Base-by-base conservation (phyloP, 2,113 vertebrate species). In the Columba janthina region DNA sequence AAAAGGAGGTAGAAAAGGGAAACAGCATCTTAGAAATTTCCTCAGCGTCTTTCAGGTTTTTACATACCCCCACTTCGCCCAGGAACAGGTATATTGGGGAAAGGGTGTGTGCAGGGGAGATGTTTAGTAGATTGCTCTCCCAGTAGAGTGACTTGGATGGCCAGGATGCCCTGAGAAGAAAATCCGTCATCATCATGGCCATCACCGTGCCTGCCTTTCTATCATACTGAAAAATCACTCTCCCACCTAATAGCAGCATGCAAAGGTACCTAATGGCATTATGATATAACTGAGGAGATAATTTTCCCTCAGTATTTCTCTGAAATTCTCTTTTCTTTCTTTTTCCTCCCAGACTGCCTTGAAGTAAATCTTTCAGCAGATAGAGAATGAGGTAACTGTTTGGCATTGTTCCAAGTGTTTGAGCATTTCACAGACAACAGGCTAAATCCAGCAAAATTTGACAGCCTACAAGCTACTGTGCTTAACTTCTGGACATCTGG, bases 51-150 rank as follows among this genome's bases (percentile, higher is more conserved):
- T 82, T 69, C 66, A 76, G 44, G 42, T 25, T 64, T 69, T 69
- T 51, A 57, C 2, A 1, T 26, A 38, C 6, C 5, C 6, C 3
- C 5, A 3, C 40, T n/a, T 76, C 1, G 3, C 14, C 29, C 46
- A 71, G 72, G 36, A 88, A 36, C 5, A 60, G 19, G 8, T 53
- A 57, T 61, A 44, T 5, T 25, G 29, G 25, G n/a, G 73, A 62
- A 25, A 65, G 14, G 18, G 32, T 21, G 5, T 5, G 12, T 77
- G 38, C 29, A 76, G 6, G 44, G 44, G 18, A 72, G 26, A 42
- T 58, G 12, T 69, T 61, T 53, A 73, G 29, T 6, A 22, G 15
- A 9, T 61, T 75, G 24, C 31, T 73, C 16, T 82, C n/a, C 36
- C 31, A 44, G 34, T 21, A 53, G 67, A 48, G 12, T 58, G 65